A percentile compares a stretch with the other conserved stretches of the same genome.
These are phyloP conservation scores for Epinotia demarniana DNA, from an alignment of 2,888 invertebrate species.

Conservation along the genomic window DNA sequence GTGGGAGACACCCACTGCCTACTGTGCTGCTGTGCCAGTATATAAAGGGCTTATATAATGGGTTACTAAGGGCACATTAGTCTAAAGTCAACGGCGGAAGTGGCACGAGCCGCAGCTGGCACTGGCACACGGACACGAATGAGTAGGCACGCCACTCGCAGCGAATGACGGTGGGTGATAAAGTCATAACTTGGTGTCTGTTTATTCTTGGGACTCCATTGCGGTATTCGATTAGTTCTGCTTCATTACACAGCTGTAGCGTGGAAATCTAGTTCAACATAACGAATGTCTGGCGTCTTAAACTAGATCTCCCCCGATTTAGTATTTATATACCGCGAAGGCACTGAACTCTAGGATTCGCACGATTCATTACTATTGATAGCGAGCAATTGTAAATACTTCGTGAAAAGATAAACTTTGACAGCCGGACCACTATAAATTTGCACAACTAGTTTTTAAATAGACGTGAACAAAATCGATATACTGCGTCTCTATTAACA, in stretches of 20 bases:
- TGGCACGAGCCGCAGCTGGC: constrained; percentile 60
- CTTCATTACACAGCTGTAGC: constrained; percentile 44
- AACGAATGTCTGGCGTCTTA: constrained; percentile 22
- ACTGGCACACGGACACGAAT: constrained; percentile 60
- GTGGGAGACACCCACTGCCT: constrained; percentile 60
- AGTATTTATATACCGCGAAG: constrained; percentile 33
- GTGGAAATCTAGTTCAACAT: constrained; percentile 12
- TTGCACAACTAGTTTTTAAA: constrained; percentile 9
- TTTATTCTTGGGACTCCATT: constrained; percentile 53
- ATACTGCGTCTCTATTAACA: constrained; percentile 11
- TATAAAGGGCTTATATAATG: constrained; percentile 24
- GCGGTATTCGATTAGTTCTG: constrained; percentile 48
- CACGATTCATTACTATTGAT: constrained; percentile 21
- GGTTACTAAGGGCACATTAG: constrained; percentile 1
- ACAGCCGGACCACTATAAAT: constrained; percentile 1
- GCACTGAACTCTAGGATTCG: constrained; percentile 21
- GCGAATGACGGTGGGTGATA: constrained; percentile 61
- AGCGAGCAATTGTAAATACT: constrained; percentile 10
- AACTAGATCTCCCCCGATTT: constrained; percentile 29
- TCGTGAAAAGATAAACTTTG: constrained; percentile 4
- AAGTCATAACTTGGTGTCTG: constrained; percentile 56
- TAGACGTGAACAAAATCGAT: constrained; percentile 4
- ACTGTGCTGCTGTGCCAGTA: neutral
- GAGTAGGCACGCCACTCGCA: constrained; percentile 59
- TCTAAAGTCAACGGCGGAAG: neutral